These are phyloP conservation scores for Rosalia funebris DNA, from an alignment of 2,888 invertebrate species.

Conservation along the genomic window DNA sequence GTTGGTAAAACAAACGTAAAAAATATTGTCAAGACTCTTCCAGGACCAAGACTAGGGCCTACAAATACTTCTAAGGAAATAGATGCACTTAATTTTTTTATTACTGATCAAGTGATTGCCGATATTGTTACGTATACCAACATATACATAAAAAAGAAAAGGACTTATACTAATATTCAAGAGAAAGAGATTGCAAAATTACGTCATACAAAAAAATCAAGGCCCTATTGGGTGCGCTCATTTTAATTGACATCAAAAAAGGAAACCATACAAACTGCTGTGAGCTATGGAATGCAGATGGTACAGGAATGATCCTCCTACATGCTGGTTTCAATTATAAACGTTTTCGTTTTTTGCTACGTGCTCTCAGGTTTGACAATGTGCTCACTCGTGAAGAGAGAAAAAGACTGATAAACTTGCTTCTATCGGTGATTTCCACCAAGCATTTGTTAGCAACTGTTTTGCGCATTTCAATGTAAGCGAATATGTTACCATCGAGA, in stretches of 20 bases:
- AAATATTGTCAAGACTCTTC: constrained; percentile 27
- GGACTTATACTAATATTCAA: constrained; percentile 23
- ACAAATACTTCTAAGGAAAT: constrained; percentile 26
- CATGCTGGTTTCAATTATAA: not conserved
- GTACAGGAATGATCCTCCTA: not conserved
- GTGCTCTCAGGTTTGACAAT: no score
- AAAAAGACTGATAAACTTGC: no score
- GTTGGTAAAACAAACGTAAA: not conserved
- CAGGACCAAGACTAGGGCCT: constrained; percentile 32
- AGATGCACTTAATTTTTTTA: constrained; percentile 27
- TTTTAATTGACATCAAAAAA: not conserved
- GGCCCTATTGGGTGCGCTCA: constrained; percentile 37
- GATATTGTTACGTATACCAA: constrained; percentile 37
- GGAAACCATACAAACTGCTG: not conserved
- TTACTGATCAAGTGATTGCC: constrained; percentile 35
- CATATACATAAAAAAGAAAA: constrained; percentile 36
- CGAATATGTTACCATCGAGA: not conserved
- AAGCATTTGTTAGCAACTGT: not conserved
- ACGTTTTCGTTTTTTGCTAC: no score
- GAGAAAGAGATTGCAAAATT: constrained; percentile 27
- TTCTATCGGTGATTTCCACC: not conserved
- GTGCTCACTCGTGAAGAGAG: no score
- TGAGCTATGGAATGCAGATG: not conserved
- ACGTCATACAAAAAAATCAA: constrained; percentile 37
- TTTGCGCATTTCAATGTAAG: not conserved